Evolutionary conservation across 2,888 invertebrate species (phyloP).

Genomic region (Thymelicus lineola): DNA sequence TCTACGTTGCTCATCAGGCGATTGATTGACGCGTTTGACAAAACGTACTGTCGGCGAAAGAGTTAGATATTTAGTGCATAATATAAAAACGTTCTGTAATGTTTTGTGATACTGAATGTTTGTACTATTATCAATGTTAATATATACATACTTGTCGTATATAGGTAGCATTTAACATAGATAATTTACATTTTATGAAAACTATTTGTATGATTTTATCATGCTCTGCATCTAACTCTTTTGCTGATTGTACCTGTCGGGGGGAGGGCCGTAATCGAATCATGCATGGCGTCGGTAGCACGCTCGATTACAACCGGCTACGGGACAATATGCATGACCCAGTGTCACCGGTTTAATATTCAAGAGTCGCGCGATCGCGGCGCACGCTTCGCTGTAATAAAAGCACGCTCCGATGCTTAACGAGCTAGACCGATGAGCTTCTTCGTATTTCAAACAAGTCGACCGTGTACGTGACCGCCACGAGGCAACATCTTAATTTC

Average conservation of each 20-base stretch:
- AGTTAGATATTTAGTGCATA: no score
- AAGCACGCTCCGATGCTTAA: constrained; percentile 83
- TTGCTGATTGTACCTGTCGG: constrained; percentile 30
- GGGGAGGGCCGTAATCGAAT: constrained; percentile 52
- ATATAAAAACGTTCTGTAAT: no score
- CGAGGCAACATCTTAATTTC: constrained; percentile 65
- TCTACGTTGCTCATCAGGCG: background rate
- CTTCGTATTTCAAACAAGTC: constrained; percentile 83
- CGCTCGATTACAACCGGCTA: constrained; percentile 59
- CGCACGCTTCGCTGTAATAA: constrained; percentile 80
- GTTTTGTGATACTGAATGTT: no score
- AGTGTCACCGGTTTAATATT: constrained; percentile 77
- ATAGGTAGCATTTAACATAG: no score
- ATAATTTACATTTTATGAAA: no score
- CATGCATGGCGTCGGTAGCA: constrained; percentile 53
- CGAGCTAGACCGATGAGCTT: constrained; percentile 81
- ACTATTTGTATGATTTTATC: no score
- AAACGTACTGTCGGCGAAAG: no score
- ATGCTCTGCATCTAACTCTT: no score
- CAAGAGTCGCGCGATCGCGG: constrained; percentile 73
- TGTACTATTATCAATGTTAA: no score
- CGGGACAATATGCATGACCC: constrained; percentile 78
- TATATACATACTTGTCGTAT: no score
- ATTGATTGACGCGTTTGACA: no score
- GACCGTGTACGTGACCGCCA: constrained; percentile 77